Evolutionary conservation across 2,113 vertebrate species (phyloP).

Genomic region (Elanoides forficatus): DNA sequence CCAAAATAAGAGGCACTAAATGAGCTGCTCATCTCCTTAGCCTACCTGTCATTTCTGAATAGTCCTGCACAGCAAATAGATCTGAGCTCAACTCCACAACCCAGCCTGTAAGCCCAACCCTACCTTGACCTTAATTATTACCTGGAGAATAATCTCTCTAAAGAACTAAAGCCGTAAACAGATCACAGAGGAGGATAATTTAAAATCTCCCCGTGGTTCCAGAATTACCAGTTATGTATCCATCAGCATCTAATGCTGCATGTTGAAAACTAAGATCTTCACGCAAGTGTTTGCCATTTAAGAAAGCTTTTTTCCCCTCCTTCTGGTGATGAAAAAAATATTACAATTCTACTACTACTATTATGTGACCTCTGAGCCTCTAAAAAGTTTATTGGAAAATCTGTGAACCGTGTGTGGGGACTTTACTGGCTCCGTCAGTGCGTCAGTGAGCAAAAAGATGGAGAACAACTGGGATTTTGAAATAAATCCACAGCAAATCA

Average conservation of each 20-base stretch:
- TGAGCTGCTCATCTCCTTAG: background rate
- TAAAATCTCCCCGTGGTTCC: background rate
- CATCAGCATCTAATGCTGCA: background rate
- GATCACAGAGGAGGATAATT: background rate
- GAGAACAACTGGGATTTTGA: background rate
- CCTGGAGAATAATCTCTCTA: slow-evolving; percentile 22
- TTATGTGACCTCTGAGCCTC: background rate
- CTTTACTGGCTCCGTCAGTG: background rate
- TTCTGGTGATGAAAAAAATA: background rate
- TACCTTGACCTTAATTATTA: slow-evolving; percentile 48
- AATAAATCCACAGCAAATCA: slow-evolving; percentile 30
- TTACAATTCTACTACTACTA: background rate
- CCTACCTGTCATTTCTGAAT: background rate
- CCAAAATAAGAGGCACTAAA: background rate
- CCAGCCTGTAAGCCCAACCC: background rate
- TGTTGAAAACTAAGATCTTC: background rate
- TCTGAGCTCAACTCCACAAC: background rate
- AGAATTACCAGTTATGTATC: background rate
- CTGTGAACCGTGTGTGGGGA: background rate
- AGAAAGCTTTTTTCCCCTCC: background rate
- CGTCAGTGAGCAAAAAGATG: background rate
- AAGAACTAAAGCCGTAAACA: background rate
- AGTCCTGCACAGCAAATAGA: background rate
- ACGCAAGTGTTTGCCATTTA: background rate
- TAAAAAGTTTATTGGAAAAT: background rate